Conservation (phyloP, 2,113 vertebrate species). For the Gallinago jamesoni region DNA sequence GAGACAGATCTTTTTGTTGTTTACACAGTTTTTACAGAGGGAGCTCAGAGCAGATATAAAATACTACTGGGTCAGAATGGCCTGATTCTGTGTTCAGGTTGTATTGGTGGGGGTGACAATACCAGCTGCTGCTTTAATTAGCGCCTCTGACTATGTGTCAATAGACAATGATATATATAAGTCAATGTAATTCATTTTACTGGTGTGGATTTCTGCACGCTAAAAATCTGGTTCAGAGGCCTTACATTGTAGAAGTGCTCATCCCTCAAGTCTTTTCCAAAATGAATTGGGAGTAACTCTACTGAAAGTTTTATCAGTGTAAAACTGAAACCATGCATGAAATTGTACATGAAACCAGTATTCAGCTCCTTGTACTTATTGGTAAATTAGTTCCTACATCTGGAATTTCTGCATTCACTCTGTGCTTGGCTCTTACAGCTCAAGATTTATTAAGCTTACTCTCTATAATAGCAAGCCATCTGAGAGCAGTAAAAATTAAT, state of each 20-base stretch:
- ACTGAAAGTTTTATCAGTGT: neutral
- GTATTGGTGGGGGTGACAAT: neutral
- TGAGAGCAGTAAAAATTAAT: constrained; percentile 45
- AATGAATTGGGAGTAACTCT: neutral
- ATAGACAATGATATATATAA: no score
- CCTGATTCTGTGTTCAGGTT: neutral
- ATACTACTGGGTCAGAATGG: neutral
- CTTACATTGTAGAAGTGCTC: neutral
- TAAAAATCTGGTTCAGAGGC: neutral
- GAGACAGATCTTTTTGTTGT: neutral
- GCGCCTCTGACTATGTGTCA: neutral
- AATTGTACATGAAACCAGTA: neutral
- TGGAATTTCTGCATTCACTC: neutral
- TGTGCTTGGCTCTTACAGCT: neutral
- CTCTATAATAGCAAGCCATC: neutral
- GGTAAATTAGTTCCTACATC: neutral
- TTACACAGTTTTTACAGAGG: neutral
- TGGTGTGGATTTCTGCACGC: neutral
- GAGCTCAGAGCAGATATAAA: neutral
- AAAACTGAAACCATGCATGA: neutral
- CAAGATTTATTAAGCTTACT: neutral
- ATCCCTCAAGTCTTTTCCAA: neutral
- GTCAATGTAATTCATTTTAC: neutral
- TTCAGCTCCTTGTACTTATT: neutral
- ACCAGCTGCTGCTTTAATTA: neutral